Base-by-base conservation (phyloP, 2,797 vertebrate species). In the Gymnocypris eckloni region DNA sequence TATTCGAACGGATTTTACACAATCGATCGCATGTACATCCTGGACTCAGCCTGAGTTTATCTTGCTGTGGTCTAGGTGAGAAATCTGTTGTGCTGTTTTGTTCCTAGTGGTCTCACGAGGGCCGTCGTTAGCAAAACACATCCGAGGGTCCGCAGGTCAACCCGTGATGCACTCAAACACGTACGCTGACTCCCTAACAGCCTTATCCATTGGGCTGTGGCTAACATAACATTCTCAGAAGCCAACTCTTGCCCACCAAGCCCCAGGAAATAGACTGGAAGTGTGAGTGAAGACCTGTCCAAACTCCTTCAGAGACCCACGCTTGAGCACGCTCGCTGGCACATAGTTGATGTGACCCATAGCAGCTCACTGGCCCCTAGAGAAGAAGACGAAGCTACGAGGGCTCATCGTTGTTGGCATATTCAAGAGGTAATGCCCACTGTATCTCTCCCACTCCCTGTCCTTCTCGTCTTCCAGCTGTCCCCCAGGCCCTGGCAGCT, bases 221-320 rank as follows among this genome's bases (percentile, higher is more conserved):
- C 92, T 94, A 93, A 95, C 93, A 91, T 93, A 93, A 94, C 93
- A 94, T 94, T 92, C 92, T 91, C 91, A 92, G 89, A 87, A 92
- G 91, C 90, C 90, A 92, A 92, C 93, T 92, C 90, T 84, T 91
- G 91, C 92, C 90, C 89, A 90, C 89, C 90, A 89, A 92, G 79
- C 86, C 79, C 75, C 48, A 80, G 81, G 86, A 79, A 86, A 78
- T 81, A 48, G 76, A 79, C 67, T 72, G 88, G 78, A 81, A 79
- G 83, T 73, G 69, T 48, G 70, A 86, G 82, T 86, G 87, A 87
- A 89, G 88, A 86, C 88, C 88, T 89, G 87, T 86, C 82, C 79
- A 85, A 54, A 71, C 87, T 87, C 67, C 91, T 92, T 93, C 91
- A 92, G 92, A 92, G 89, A 72, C 72, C 59, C 80, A 86, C 72